Evolutionary conservation across 2,797 vertebrate species (phyloP).

Genomic region (Semotilus atromaculatus): DNA sequence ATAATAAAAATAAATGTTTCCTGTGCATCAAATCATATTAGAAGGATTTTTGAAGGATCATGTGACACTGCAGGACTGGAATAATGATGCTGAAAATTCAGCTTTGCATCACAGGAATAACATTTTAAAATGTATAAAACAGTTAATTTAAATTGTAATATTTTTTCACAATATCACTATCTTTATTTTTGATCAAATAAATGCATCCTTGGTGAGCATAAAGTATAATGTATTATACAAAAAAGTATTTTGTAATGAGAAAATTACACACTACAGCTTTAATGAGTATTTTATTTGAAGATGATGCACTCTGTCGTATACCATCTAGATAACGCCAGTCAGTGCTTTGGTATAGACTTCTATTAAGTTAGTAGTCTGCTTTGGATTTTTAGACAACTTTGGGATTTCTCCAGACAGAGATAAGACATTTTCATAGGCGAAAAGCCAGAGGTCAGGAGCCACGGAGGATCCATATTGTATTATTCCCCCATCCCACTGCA

Average conservation of each 20-base stretch:
- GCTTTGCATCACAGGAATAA: not conserved
- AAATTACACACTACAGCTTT: not conserved
- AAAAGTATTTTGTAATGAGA: not conserved
- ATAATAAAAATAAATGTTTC: not conserved
- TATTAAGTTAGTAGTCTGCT: not conserved
- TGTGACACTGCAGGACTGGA: not conserved
- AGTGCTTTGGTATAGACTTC: not conserved
- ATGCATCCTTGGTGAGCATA: not conserved
- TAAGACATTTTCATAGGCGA: slow-evolving; percentile 43
- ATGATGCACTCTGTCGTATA: not conserved
- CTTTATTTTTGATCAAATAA: not conserved
- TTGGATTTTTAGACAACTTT: slow-evolving; percentile 10
- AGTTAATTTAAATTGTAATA: not conserved
- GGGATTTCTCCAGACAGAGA: slow-evolving; percentile 24
- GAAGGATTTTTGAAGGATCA: not conserved
- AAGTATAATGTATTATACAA: not conserved
- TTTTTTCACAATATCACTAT: not conserved
- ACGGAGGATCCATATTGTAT: slow-evolving; percentile 43
- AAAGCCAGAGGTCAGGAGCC: slow-evolving; percentile 37
- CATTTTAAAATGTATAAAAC: not conserved
- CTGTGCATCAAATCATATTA: not conserved
- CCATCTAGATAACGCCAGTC: not conserved
- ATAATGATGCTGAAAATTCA: not conserved
- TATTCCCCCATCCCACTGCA: slow-evolving; percentile 30
- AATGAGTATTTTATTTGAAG: not conserved